These are phyloP conservation scores for Notarius lentiginosus DNA, from an alignment of 2,113 vertebrate genomes.

Conservation along the genomic window DNA sequence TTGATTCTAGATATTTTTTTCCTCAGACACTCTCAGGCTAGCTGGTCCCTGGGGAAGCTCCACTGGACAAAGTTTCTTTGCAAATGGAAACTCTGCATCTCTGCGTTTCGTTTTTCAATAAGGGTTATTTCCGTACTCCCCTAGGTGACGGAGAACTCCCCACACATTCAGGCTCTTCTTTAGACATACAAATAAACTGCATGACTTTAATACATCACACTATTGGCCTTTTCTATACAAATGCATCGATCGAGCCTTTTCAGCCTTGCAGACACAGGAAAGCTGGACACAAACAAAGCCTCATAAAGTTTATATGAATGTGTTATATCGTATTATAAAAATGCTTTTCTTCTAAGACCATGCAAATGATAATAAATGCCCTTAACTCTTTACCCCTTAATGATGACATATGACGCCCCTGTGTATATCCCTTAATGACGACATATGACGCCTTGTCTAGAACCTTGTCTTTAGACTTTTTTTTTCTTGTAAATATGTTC, in stretches of 20 bases:
- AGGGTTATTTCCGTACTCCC: slow-evolving; percentile 18
- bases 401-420: too few species aligned
- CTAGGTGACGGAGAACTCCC: slow-evolving; percentile 21
- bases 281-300: background rate
- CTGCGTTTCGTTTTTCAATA: slow-evolving; percentile 15
- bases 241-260: background rate
- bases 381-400: too few species aligned
- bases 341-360: background rate
- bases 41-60: slow-evolving; percentile 10
- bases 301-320: background rate
- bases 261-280: background rate
- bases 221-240: background rate
- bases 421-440: too few species aligned
- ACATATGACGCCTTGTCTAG: too few species aligned
- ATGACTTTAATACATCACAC: background rate
- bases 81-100: slow-evolving; percentile 41
- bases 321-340: background rate
- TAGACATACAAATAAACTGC: slow-evolving; percentile 17
- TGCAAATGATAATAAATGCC: background rate
- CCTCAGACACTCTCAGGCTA: background rate
- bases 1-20: slow-evolving; percentile 1
- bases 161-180: background rate
- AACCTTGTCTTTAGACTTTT: too few species aligned
- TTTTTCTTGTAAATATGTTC: too few species aligned
- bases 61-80: slow-evolving; percentile 38